Base-by-base conservation (phyloP, 35 echinoderm and acorn worm species). In the Patiria miniata region DNA sequence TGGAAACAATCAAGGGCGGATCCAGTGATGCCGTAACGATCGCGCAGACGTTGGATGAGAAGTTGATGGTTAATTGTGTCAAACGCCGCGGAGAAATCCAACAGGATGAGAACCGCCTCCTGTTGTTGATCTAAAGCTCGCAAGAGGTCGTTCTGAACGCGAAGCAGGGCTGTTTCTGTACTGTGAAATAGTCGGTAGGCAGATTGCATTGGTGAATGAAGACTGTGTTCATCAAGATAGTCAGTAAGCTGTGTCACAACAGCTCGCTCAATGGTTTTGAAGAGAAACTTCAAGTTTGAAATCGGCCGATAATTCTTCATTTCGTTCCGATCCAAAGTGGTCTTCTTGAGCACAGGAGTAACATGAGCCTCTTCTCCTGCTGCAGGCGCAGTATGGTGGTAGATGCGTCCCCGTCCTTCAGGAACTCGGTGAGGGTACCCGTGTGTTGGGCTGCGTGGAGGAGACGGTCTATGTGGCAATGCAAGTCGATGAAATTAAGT, bases 121-220 rank as follows among this genome's bases (percentile, higher is more conserved):
- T 87, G 53, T 1, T 61, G 77, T 37, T 83, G 76, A 47, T 94
- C 83, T 1, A 94, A 40, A 21, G 92, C 78, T 1, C 0, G 16
- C 17, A 90, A 47, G 21, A 91, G 32, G 47, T 94, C 93, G 39
- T 94, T 94, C 38, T 89, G 68, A 17, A 94, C 80, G 22, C 50
- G 58, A 1, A 88, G 23, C 37, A 91, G 30, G 8, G 93, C 93
- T 37, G 93, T 90, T 36, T 94, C 93, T 6, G 58, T 56, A 16
- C 83, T 91, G 68, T 94, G 88, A 19, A 30, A 28, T 54, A 8
- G 52, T 65, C 56, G 32, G 56, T 85, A 85, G 2, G 83, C 83
- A 23, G 83, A 85, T 65, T 85, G 83, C 51, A 59, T 91, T 12
- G 21, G 78, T 28, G 39, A 17, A 59, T 91, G 82, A 40, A 94